These are phyloP conservation scores for Pachycephus smyrnensis DNA, from an alignment of 2,888 invertebrate genomes.

Conservation along the genomic window DNA sequence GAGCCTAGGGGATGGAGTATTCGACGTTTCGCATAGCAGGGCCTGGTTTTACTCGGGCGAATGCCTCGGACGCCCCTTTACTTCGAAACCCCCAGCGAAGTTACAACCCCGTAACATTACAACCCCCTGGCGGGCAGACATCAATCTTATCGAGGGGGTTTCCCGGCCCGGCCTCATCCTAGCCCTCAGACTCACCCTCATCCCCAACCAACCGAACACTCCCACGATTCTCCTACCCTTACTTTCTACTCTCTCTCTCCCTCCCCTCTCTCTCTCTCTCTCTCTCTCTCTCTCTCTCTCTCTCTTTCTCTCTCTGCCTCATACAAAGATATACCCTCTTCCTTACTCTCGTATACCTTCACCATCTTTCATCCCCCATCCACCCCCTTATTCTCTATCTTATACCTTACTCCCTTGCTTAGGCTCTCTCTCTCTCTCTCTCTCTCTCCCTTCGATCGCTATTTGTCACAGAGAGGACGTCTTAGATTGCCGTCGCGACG, in stretches of 20 bases:
- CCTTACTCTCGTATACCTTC: background rate
- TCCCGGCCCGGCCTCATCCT: constrained; percentile 2
- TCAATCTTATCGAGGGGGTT: constrained; percentile 24
- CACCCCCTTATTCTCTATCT: background rate
- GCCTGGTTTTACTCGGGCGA: constrained; percentile 4
- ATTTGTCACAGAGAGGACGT: constrained; percentile 24
- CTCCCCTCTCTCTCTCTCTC: no score
- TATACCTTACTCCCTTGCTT: no score
- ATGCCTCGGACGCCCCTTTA: constrained; percentile 5
- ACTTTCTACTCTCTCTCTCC: background rate
- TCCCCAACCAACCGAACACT: no score
- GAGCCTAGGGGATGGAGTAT: background rate
- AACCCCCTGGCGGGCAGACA: constrained; percentile 25
- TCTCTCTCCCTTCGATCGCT: constrained; percentile 16
- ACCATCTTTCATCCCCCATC: background rate
- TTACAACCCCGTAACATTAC: constrained; percentile 25
- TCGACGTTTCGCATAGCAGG: constrained; percentile 5
- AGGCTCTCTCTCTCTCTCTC: background rate
- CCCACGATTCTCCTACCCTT: background rate
- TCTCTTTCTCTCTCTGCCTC: background rate
- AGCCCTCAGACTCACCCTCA: no score
- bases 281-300: background rate
- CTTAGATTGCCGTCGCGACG: constrained; percentile 21
- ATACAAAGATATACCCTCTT: no score
- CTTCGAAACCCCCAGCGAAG: constrained; percentile 11